Evolutionary conservation across 2,797 vertebrate species (phyloP), one percentile per base, ranked within the genome.

Genomic region (Delichon dasypus): DNA sequence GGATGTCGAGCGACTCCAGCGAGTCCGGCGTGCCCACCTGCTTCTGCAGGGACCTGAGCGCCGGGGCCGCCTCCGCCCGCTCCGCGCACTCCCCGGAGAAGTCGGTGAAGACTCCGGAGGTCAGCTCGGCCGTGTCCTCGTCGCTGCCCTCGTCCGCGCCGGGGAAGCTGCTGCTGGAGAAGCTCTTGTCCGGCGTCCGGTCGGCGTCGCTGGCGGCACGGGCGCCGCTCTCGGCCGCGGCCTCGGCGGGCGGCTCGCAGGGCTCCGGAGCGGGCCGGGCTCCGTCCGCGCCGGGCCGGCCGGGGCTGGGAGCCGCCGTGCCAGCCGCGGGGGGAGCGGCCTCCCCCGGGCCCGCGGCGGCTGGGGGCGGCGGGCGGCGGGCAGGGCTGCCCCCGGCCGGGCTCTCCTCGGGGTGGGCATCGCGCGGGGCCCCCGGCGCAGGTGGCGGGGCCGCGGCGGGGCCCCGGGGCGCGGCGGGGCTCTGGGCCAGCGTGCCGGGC

Each of bases 11-110:
- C 1, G 98, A 99, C 70, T 99, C 98, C 98, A 99, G 97, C 10
- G 98, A 99, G 80, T 99, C 98, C 0, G 99, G 99, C 0, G 98
- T 99, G 38, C 98, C 98, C 54, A 97, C 98, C 93, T 98, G 98
- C 97, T 98, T 99, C 97, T 99, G 99, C 50, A 98, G 97, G 11
- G 98, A 98, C 95, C 98, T 98, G 60, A 98, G 96, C 9, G 98
- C 95, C 0, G 98, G 98, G 5, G 96, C 97, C 9, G 84, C 34
- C 34, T 98, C 98, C 9, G 87, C 95, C 7, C 96, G 96, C 84
- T 98, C 98, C 3, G 85, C 32, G 44, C 97, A 98, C 13, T 98
- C 98, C 26, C 98, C 96, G n/a, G 98, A 98, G 92, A 98, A 97
- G 45, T 98, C 98, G 0, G 97, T 98, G 55, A 99, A 99, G 93